Conservation (phyloP, 2,797 vertebrate species). For the Dromococcyx pavoninus region DNA sequence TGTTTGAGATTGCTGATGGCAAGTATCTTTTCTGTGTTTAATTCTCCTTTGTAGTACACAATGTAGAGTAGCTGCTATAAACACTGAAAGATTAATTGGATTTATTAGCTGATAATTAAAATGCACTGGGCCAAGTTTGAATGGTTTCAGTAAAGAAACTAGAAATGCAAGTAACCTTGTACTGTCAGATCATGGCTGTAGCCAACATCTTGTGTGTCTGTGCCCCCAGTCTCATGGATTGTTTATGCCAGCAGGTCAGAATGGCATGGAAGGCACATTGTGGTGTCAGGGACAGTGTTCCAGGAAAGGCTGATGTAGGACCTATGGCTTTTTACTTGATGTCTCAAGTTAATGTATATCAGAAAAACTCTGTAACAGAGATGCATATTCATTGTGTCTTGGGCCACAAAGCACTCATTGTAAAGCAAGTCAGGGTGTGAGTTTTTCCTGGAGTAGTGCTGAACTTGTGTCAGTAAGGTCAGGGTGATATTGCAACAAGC, state of each 20-base stretch:
- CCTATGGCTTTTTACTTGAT: not conserved
- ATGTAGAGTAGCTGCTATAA: not conserved
- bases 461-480: not conserved
- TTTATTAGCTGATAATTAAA: not conserved
- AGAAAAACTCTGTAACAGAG: too few relatives aligned
- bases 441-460: not conserved
- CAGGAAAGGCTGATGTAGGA: not conserved
- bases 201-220: not conserved
- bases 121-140: not conserved
- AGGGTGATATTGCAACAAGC: not conserved
- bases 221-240: not conserved
- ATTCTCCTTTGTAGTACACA: not conserved
- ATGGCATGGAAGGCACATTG: rapidly evolving
- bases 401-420: not conserved
- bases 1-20: not conserved
- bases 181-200: not conserved
- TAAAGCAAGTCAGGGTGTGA: not conserved
- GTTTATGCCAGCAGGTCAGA: not conserved
- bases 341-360: not conserved
- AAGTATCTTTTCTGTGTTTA: not conserved
- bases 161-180: not conserved
- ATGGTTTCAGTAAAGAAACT: not conserved
- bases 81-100: not conserved
- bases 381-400: not conserved
- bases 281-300: not conserved